These are phyloP conservation scores for Macrobrachium nipponense DNA, from an alignment of 1,140 invertebrate species.

Conservation along the genomic window DNA sequence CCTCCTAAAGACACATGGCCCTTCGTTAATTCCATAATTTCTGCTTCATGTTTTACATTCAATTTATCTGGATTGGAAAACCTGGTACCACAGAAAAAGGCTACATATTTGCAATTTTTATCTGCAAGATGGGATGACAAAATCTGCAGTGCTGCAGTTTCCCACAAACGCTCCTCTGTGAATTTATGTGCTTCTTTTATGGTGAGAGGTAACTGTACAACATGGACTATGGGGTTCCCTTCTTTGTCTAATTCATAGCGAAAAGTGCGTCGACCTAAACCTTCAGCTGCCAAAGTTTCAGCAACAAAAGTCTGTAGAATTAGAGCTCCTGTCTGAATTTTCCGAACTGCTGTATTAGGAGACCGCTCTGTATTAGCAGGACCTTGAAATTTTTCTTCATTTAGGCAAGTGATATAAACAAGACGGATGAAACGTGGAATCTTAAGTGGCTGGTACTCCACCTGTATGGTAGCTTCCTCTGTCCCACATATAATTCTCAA, in stretches of 20 bases:
- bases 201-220: constrained; percentile 79
- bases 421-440: constrained; percentile 68
- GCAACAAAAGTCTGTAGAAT: constrained; percentile 88
- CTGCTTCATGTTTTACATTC: constrained; percentile 73
- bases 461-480: constrained; percentile 42
- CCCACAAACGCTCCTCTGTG: constrained; percentile 86
- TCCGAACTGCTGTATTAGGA: constrained; percentile 79
- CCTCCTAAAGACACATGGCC: constrained; percentile 89
- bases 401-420: constrained; percentile 69
- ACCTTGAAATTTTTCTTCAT: constrained; percentile 85
- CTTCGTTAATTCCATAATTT: constrained; percentile 76
- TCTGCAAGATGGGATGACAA: constrained; percentile 76
- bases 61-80: constrained; percentile 60
- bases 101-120: constrained; percentile 84
- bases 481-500: constrained; percentile 56
- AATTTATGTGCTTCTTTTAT: constrained; percentile 79
- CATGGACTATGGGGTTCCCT: constrained; percentile 70
- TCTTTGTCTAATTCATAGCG: constrained; percentile 73
- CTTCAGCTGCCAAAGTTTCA: constrained; percentile 87
- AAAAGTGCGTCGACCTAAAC: constrained; percentile 84
- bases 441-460: constrained; percentile 56
- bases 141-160: constrained; percentile 81
- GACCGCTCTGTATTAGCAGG: constrained; percentile 78
- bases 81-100: constrained; percentile 80
- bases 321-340: constrained; percentile 82